Conservation (phyloP, 2,888 invertebrate species). For the Bibio marci region DNA sequence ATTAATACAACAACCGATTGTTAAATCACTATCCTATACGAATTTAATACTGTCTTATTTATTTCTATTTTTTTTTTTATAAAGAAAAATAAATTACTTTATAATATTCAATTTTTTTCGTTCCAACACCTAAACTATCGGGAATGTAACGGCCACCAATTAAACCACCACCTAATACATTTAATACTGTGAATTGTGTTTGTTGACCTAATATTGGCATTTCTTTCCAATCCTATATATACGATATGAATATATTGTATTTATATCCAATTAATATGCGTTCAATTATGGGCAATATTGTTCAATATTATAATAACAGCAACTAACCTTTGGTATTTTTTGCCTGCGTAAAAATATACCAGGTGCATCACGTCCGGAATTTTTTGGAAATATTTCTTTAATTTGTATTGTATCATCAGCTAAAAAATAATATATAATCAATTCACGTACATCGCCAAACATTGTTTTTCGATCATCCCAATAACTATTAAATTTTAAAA, state of each 20-base stretch:
- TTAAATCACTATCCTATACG: constrained; percentile 39
- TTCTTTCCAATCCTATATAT: constrained; percentile 11
- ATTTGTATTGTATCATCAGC: constrained; percentile 83
- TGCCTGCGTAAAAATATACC: constrained; percentile 56
- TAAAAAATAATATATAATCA: constrained; percentile 71
- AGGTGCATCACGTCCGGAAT: constrained; percentile 53
- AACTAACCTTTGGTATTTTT: constrained; percentile 57
- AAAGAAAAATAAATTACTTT: too few species aligned
- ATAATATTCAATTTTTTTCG: constrained; percentile 22
- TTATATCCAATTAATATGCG: too few species aligned
- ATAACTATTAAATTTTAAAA: constrained; percentile 61
- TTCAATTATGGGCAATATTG: too few species aligned
- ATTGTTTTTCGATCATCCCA: constrained; percentile 75
- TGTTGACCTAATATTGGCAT: constrained; percentile 33
- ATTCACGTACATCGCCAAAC: constrained; percentile 57
- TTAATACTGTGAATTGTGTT: constrained; percentile 36
- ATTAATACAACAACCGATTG: constrained; percentile 64
- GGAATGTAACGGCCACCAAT: constrained; percentile 35
- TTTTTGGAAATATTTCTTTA: constrained; percentile 48
- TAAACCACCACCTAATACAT: constrained; percentile 40
- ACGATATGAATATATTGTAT: too few species aligned
- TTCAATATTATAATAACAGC: too few species aligned
- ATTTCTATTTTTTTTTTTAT: too few species aligned
- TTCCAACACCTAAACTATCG: constrained; percentile 39
- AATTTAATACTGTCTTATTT: too few species aligned